phyloP scores from a whole-genome alignment of 1,140 invertebrate species.

The Danaus melanippus region DNA sequence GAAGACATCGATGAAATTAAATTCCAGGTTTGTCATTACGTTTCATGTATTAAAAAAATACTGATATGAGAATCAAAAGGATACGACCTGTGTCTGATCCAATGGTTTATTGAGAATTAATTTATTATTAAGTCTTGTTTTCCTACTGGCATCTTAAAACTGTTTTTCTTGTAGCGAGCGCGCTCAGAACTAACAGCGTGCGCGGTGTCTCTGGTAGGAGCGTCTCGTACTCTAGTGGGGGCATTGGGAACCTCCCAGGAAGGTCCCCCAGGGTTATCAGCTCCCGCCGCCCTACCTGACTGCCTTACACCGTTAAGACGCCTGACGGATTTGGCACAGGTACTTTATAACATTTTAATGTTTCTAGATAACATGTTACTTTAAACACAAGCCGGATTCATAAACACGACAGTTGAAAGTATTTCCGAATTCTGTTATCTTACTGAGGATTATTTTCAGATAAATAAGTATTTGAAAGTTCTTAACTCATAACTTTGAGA shows the following conservation, averaged over 20 bases:
- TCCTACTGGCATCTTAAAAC: not conserved
- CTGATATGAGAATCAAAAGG: no score
- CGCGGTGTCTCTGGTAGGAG: conserved; percentile 85
- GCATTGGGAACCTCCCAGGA: conserved; percentile 76
- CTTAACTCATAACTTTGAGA: no score
- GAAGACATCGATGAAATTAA: conserved; percentile 80
- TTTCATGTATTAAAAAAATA: conserved; percentile 4
- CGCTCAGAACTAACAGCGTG: conserved; percentile 85
- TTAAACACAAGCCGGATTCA: no score
- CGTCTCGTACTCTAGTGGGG: conserved; percentile 87
- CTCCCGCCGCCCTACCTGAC: conserved; percentile 77
- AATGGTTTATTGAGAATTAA: no score
- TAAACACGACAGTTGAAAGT: no score
- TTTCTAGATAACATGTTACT: no score
- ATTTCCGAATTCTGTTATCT: no score
- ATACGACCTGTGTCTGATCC: no score
- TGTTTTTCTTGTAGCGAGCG: conserved; percentile 69
- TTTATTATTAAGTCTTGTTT: no score
- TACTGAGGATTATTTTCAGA: no score
- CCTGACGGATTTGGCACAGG: conserved; percentile 78
- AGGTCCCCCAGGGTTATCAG: conserved; percentile 71
- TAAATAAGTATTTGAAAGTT: no score
- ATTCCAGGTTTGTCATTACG: conserved; percentile 72
- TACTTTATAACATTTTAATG: conserved; percentile 7
- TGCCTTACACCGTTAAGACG: conserved; percentile 80